phyloP scores from a whole-genome alignment of 2,888 invertebrate genomes.

The Drosophila kuntzei region DNA sequence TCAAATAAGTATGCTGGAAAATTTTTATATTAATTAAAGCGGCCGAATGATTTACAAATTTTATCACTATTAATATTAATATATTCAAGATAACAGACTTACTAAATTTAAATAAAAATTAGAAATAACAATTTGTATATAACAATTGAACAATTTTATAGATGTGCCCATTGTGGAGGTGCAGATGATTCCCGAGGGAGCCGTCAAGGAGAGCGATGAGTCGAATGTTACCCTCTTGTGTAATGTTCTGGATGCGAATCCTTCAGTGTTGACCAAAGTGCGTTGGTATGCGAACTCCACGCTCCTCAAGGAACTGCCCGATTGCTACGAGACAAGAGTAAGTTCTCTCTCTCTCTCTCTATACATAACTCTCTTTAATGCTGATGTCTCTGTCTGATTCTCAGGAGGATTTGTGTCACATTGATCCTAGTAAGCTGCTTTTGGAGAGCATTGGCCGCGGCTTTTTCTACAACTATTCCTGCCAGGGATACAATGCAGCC shows the following conservation, averaged over 20 bases:
- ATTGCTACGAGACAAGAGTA: constrained; percentile 87
- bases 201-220: constrained; percentile 92
- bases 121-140: neutral
- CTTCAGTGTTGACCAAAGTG: constrained; percentile 90
- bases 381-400: neutral
- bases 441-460: constrained; percentile 94
- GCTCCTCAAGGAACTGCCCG: constrained; percentile 93
- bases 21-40: no score
- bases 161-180: constrained; percentile 92
- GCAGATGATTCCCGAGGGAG: constrained; percentile 91
- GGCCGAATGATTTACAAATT: no score
- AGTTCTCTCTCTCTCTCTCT: constrained; percentile 22
- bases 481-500: constrained; percentile 94
- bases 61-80: no score
- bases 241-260: constrained; percentile 92
- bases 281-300: constrained; percentile 95
- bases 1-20: no score
- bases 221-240: constrained; percentile 93
- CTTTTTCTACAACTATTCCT: constrained; percentile 97
- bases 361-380: neutral
- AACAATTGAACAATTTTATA: constrained; percentile 82
- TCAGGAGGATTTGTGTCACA: constrained; percentile 90
- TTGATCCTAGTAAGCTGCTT: constrained; percentile 94
- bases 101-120: no score
- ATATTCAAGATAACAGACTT: no score